Evolutionary conservation across 2,113 vertebrate species (phyloP).

Genomic region (Syngnathoides biaculeatus): DNA sequence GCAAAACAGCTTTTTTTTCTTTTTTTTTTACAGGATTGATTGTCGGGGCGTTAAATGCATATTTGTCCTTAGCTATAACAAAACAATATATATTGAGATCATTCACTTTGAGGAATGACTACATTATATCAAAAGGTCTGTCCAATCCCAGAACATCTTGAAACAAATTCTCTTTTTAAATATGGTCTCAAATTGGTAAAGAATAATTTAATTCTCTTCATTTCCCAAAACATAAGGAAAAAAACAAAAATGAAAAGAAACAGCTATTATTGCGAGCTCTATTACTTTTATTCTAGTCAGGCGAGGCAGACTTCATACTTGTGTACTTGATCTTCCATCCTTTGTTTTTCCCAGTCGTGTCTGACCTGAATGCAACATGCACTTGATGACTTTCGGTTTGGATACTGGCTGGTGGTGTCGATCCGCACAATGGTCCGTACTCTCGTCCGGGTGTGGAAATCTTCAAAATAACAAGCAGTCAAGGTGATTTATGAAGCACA

Average conservation of each 20-base stretch:
- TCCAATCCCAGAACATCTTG: background rate
- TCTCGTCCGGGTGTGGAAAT: constrained; percentile 68
- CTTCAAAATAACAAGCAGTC: constrained; percentile 47
- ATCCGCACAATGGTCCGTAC: constrained; percentile 77
- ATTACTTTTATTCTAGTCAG: background rate
- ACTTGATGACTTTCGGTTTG: constrained; percentile 72
- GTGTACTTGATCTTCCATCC: constrained; percentile 80
- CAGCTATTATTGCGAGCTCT: background rate
- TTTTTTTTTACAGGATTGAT: constrained; percentile 21
- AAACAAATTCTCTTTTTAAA: background rate
- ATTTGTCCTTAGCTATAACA: constrained; percentile 1
- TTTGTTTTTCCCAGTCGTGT: constrained; percentile 69
- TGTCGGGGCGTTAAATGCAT: constrained; percentile 3
- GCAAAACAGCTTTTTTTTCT: constrained; percentile 24
- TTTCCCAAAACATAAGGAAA: background rate
- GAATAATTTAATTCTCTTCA: background rate
- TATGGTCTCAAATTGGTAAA: background rate
- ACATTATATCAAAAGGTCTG: background rate
- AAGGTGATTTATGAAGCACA: constrained; percentile 26
- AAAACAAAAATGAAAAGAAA: background rate
- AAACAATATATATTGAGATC: background rate
- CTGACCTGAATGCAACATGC: constrained; percentile 67
- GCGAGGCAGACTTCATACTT: constrained; percentile 53
- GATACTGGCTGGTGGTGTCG: constrained; percentile 61
- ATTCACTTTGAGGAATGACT: background rate